Evolutionary conservation across 2,113 vertebrate species (phyloP), one percentile per base, ranked within the genome.

Genomic region (Cephalopterus ornatus): DNA sequence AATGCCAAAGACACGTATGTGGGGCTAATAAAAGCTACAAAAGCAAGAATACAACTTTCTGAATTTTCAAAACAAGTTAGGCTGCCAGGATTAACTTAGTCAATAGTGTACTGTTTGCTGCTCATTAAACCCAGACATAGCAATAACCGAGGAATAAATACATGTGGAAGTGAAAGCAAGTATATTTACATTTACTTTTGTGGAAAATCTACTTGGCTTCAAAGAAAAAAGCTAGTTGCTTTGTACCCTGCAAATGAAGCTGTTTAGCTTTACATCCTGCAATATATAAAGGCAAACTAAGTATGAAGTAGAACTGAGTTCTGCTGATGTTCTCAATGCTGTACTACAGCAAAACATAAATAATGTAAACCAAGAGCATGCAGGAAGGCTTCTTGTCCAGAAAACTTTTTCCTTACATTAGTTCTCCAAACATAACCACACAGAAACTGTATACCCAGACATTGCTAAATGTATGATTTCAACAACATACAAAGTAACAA

Each of bases 131-230:
- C 18, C 37, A 35, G 22, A 56, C 37, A 44, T 22, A 20, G 13
- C 67, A 81, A 80, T 56, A 92, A 83, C 16, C 13, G 21, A 90
- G 73, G 50, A 93, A 47, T 24, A 93, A 37, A 77, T 11, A 86
- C 13, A 78, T 7, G 49, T 16, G 19, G 39, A 87, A 89, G 11
- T 8, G n/a, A 76, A 83, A 81, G 22, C 6, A 24, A 80, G 22
- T 61, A 63, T 50, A 88, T 63, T 85, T 23, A 80, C 21, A 88
- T 24, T 72, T 86, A 73, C 30, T 79, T 85, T 32, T 53, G 47
- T 14, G 12, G 65, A 65, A 92, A 81, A 65, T 13, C 19, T 73
- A 84, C 58, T 65, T 56, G 44, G 21, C 30, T 72, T 86, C 47
- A 47, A 81, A 80, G 8, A 42, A 66, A 63, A 88, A 84, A 89